Conservation (phyloP, 2,113 vertebrate genomes). For the Sigmodon hispidus region DNA sequence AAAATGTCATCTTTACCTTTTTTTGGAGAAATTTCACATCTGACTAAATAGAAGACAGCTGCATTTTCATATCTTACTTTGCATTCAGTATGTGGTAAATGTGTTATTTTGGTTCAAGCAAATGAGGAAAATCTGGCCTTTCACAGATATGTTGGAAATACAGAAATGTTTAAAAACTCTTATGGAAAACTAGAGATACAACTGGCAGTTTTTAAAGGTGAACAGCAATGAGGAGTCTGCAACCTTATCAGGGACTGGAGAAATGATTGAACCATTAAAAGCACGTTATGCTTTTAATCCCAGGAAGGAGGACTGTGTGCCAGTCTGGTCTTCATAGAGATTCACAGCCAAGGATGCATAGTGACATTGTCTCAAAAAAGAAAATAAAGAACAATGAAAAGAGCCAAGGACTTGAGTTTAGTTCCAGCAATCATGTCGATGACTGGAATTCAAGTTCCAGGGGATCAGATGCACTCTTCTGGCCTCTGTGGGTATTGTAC, state of each 20-base stretch:
- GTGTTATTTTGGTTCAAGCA: constrained; percentile 29
- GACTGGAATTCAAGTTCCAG: not conserved
- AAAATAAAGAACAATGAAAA: not conserved
- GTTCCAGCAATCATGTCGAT: not conserved
- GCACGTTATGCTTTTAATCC: not conserved
- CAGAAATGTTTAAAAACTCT: constrained; percentile 22
- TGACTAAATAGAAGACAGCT: constrained; percentile 48
- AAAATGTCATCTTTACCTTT: constrained; percentile 12
- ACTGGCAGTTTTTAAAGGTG: not conserved
- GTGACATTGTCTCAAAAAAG: not conserved
- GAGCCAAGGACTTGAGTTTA: not conserved
- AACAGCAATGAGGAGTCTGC: not conserved
- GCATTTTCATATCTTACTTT: constrained; percentile 20
- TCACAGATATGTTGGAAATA: not conserved
- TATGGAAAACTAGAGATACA: constrained; percentile 14
- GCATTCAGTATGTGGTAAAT: not conserved
- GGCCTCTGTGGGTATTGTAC: not conserved
- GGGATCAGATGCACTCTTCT: not conserved
- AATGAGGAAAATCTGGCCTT: constrained; percentile 44
- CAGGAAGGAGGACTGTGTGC: too few relatives aligned
- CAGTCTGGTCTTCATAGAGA: not conserved
- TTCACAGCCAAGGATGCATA: not conserved
- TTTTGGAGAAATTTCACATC: constrained; percentile 16
- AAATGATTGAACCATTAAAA: not conserved
- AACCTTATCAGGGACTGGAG: not conserved